phyloP scores from a whole-genome alignment of 2,113 vertebrate genomes.

The Heterocephalus glaber region DNA sequence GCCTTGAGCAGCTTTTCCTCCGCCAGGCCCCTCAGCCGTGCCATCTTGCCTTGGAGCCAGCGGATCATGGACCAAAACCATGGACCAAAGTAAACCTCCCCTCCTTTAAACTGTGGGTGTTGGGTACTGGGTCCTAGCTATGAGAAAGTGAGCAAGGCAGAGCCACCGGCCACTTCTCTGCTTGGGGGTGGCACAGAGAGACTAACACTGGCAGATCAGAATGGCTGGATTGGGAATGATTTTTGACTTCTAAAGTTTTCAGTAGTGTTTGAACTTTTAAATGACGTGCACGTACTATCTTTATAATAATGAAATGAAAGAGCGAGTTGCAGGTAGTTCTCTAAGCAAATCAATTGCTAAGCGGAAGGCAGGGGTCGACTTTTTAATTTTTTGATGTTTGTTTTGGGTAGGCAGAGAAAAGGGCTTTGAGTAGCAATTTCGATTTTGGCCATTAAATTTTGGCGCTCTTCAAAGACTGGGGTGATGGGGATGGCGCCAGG shows the following conservation, averaged over 20 bases:
- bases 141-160: background rate
- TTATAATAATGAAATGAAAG: background rate
- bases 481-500: rapidly evolving
- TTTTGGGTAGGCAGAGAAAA: background rate
- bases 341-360: background rate
- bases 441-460: background rate
- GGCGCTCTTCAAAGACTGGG: background rate
- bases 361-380: background rate
- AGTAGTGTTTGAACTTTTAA: constrained; percentile 36
- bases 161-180: background rate
- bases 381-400: background rate
- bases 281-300: background rate
- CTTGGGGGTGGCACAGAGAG: background rate
- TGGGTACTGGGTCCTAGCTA: background rate
- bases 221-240: background rate
- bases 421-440: background rate
- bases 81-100: background rate
- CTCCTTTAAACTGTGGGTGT: background rate
- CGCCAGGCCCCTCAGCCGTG: background rate
- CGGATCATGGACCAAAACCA: background rate
- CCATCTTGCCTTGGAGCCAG: background rate
- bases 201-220: background rate
- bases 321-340: background rate
- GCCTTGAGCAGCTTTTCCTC: background rate
- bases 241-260: constrained; percentile 26